Evolutionary conservation across 1,140 invertebrate genomes (phyloP).

Genomic region (Dreissena rostriformis): DNA sequence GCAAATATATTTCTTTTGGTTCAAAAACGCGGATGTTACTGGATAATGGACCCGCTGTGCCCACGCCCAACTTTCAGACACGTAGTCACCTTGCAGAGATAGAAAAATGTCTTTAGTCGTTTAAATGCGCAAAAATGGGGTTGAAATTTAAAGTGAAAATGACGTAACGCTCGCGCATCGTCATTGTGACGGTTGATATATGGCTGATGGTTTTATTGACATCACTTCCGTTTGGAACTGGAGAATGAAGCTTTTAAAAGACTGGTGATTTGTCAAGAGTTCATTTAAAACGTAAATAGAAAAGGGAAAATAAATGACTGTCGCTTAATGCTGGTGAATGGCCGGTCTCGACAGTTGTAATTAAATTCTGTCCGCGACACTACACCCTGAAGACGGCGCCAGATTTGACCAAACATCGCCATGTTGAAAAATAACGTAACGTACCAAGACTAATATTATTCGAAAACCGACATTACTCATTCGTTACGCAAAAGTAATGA

Average conservation of each 20-base stretch:
- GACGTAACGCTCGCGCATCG: slow-evolving; percentile 38
- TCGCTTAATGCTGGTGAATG: not conserved
- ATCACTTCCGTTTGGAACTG: slow-evolving; percentile 43
- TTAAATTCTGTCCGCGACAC: slow-evolving; percentile 45
- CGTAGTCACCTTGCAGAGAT: slow-evolving; percentile 14
- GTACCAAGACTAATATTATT: not conserved
- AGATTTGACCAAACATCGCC: not conserved
- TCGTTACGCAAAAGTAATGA: not conserved
- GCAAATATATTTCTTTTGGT: slow-evolving; percentile 29
- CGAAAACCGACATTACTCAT: slow-evolving; percentile 5
- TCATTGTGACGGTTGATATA: slow-evolving; percentile 40
- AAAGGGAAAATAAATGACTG: slow-evolving; percentile 14
- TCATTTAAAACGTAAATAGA: slow-evolving; percentile 15
- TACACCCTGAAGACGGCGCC: slow-evolving; percentile 10
- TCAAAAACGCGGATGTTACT: slow-evolving; percentile 42
- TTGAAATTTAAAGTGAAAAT: slow-evolving; percentile 44
- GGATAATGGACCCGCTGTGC: slow-evolving; percentile 13
- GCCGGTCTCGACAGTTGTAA: slow-evolving; percentile 34
- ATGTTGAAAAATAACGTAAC: not conserved
- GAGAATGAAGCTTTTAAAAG: slow-evolving; percentile 6
- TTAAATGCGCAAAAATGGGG: not conserved
- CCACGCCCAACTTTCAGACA: slow-evolving; percentile 3
- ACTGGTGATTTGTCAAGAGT: slow-evolving; percentile 43
- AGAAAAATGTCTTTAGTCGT: slow-evolving; percentile 7
- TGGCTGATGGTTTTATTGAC: slow-evolving; percentile 39